Evolutionary conservation across 2,888 invertebrate species (phyloP), one percentile per base, ranked within the genome.

Genomic region (Philhelius pedissequus): DNA sequence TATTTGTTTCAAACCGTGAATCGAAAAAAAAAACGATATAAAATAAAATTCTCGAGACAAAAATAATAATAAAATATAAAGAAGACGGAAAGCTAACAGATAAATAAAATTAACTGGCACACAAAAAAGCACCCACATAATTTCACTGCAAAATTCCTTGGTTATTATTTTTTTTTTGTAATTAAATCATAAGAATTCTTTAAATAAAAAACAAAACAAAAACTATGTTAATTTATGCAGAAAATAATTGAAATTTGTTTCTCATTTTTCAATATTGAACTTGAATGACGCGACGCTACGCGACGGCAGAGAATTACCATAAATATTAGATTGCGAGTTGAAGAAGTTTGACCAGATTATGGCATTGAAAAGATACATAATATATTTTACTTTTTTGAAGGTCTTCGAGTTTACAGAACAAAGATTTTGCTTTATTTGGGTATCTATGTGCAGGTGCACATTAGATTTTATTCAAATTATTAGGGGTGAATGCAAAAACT

Each of bases 171-270:
- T 56, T 22, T 32, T 35, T 84, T 84, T 84, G 84, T 84, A 84
- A 84, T 84, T 84, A 84, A 79, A 80, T 80, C 68, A 76, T 84
- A 84, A 84, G 80, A 84, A 84, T 74, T 84, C 80, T 79, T 71
- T 80, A 84, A 84, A 84, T 84, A 84, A 84, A n/a, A 64, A 64
- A 48, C 45, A 64, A 62, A 84, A 84, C 30, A 64, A 64, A 56
- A 80, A 80, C 38, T 76, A 79, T 84, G 80, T 84, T 84, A 84
- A 84, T 84, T 84, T 84, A 84, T 84, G 84, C 84, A 76, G 79
- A 68, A 84, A 73, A 48, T 64, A 48, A 43, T 45, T 45, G 9
- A 64, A 20, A 32, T 5, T 64, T 20, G 20, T 48, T 64, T 62
- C 27, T 27, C n/a, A n/a, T n/a, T 43, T 62, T 56, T 27, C 11